Base-by-base conservation (phyloP, 2,797 vertebrate genomes). In the Numenius phaeopus region DNA sequence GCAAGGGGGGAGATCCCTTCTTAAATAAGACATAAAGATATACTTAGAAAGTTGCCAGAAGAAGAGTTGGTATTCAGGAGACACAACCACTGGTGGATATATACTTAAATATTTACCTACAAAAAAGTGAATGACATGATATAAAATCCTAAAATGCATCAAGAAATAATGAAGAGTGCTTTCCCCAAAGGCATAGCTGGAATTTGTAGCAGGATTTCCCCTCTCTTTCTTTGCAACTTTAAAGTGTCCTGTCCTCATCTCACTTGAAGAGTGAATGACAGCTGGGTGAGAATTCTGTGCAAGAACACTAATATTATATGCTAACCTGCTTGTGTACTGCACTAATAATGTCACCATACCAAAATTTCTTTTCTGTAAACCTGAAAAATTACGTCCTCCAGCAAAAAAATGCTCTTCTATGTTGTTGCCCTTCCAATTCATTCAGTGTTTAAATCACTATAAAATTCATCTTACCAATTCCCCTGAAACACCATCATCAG, bases 181-280 rank as follows among this genome's bases (percentile, higher is more conserved):
- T 84, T 87, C 50, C 78, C 81, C 87, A 89, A 84, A 95, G 78
- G 82, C 84, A 80, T 11, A 39, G 29, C 55, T 91, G 54, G 64
- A 72, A 87, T 32, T 78, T 80, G 62, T 57, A 85, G 87, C 50
- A 87, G 89, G 37, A 91, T 90, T 89, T 92, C 71, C 44, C 44
- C 19, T 40, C 50, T 65, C 72, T 54, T 26, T 30, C 86, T 71
- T 50, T 52, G 52, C 78, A 92, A 55, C 69, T 95, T 78, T 37
- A 52, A 61, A 72, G 54, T 24, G 50, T 34, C 66, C 70, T 76
- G 65, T 83, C 66, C 81, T 57, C 54, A 0, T 76, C 66, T 87
- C 37, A 21, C 59, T 44, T 37, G 67, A 73, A 40, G 62, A 50
- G 27, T 55, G 70, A 77, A 15, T 62, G 73, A 80, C 84, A 92